Evolutionary conservation across 2,888 invertebrate species (phyloP).

Genomic region (Galerucella calmariensis): DNA sequence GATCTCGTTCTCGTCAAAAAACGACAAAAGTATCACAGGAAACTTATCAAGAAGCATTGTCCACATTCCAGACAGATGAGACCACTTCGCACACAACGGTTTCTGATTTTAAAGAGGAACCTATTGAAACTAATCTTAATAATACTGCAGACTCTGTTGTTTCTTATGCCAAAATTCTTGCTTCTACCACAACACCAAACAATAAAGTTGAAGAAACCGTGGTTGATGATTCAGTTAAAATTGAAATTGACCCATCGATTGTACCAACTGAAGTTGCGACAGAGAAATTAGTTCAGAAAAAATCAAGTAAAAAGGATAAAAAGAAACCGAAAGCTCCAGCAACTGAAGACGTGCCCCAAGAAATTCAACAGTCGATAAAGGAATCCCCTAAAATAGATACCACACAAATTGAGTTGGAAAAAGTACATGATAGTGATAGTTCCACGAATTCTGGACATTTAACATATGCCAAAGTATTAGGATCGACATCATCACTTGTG

Average conservation of each 20-base stretch:
- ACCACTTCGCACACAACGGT: conserved; percentile 33
- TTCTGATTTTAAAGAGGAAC: not conserved
- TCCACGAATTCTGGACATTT: not conserved
- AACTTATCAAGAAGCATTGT: not conserved
- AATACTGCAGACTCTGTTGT: not conserved
- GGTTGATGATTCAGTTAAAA: not conserved
- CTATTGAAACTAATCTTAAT: not conserved
- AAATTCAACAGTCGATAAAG: not conserved
- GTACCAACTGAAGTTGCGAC: not conserved
- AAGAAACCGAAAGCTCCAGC: not conserved
- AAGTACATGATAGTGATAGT: not conserved
- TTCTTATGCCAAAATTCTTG: conserved; percentile 12
- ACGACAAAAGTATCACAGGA: conserved; percentile 49
- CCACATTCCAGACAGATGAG: not conserved
- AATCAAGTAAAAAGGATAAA: not conserved
- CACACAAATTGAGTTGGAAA: not conserved
- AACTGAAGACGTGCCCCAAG: not conserved
- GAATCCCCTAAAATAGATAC: not conserved
- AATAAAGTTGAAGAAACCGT: not conserved
- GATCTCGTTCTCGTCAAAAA: conserved; percentile 55
- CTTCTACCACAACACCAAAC: conserved; percentile 6
- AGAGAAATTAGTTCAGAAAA: not conserved
- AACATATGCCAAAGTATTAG: not conserved
- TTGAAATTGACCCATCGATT: not conserved
- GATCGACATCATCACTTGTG: not conserved